Conservation (phyloP, 2,888 invertebrate species). For the Clivina fossor region DNA sequence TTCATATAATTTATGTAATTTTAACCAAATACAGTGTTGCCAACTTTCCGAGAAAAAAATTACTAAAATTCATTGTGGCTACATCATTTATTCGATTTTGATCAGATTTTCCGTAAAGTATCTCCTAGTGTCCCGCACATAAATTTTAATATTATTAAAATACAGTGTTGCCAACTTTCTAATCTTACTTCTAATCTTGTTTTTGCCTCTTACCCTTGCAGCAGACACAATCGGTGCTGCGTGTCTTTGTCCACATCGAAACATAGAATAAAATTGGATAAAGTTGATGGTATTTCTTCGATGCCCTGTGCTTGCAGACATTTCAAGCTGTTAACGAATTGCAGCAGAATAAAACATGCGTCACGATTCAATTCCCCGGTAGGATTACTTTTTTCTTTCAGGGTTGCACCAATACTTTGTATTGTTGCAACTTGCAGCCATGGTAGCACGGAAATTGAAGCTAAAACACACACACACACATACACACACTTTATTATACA, state of each 20-base stretch:
- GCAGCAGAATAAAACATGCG: conserved; percentile 76
- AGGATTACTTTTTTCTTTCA: conserved; percentile 57
- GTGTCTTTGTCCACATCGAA: conserved; percentile 65
- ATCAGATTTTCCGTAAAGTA: too few relatives aligned
- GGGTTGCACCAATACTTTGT: conserved; percentile 66
- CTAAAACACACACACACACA: too few relatives aligned
- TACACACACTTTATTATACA: too few relatives aligned
- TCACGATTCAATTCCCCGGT: conserved; percentile 60
- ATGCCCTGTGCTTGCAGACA: conserved; percentile 80
- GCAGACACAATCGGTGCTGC: conserved; percentile 65
- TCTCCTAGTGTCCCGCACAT: too few relatives aligned
- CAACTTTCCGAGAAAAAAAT: too few relatives aligned
- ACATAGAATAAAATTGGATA: conserved; percentile 73
- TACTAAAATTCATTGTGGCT: too few relatives aligned
- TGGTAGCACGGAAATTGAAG: conserved; percentile 75
- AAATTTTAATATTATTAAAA: too few relatives aligned
- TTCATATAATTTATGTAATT: too few relatives aligned
- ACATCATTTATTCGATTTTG: too few relatives aligned
- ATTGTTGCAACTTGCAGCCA: conserved; percentile 75
- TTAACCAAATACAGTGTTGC: too few relatives aligned
- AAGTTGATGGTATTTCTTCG: conserved; percentile 72
- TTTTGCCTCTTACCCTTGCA: conserved; percentile 76
- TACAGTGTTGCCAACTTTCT: too few relatives aligned
- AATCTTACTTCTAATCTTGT: too few relatives aligned
- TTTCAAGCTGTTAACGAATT: conserved; percentile 79